Base-by-base conservation (phyloP, 2,888 invertebrate species). In the Blera fallax region DNA sequence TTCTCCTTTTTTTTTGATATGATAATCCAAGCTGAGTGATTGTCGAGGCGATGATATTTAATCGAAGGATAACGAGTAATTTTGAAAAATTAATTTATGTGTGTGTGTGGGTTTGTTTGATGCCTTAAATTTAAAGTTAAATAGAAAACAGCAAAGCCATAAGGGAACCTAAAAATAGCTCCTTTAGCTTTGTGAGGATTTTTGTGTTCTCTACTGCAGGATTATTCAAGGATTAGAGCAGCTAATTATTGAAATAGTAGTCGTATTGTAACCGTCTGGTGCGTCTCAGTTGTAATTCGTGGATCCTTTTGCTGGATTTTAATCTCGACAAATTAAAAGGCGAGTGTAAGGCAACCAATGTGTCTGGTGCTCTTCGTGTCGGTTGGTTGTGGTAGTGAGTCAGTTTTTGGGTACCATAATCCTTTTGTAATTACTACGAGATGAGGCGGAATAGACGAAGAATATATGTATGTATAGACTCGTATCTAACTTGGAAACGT, bases 231-330 rank as follows among this genome's bases (percentile, higher is more conserved):
- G 84, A 80, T 84, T 84, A 84, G 58, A 74, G 43, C 50, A 80
- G 84, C 80, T 84, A 84, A 84, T 84, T 84, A 84, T 80, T 80
- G 80, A 80, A 84, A 84, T 70, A 48, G 78, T 74, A 52, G 52
- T 72, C 48, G 60, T 73, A 37, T 48, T 74, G 79, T 69, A 74
- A 69, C 62, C 65, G 74, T 70, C 84, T 80, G 70, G 70, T 70
- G 80, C 58, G 74, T 80, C 65, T 74, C 54, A 64, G 72, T 83
- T 67, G 83, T 82, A 82, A 64, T 79, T 69, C 67, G 74, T 65
- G 64, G 74, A 72, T 83, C 67, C 83, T 67, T 67, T 79, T 65
- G 40, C 54, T 62, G 58, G 73, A 62, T 74, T 80, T 80, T 84
- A 84, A 84, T 84, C 84, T 70, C 58, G 21, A 43, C 56, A 82